These are phyloP conservation scores for Drosophila eugracilis DNA, from an alignment of 1,140 invertebrate genomes.

Conservation along the genomic window DNA sequence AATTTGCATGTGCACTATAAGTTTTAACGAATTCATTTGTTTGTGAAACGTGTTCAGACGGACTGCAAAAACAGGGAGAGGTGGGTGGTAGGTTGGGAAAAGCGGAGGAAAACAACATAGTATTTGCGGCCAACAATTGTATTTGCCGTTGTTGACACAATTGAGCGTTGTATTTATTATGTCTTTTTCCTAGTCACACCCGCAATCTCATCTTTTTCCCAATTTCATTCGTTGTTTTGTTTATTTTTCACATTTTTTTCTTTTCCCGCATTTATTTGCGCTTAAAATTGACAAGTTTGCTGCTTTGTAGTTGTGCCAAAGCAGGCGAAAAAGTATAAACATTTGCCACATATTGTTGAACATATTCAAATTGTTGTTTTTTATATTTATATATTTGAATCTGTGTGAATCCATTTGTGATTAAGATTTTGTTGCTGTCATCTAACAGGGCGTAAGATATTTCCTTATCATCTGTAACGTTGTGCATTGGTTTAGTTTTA, in stretches of 20 bases:
- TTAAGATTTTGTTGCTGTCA: conserved; percentile 11
- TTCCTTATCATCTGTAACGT: background rate
- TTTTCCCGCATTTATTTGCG: conserved; percentile 38
- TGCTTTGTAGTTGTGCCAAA: conserved; percentile 8
- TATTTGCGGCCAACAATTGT: conserved; percentile 42
- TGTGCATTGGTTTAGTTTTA: background rate
- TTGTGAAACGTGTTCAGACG: conserved; percentile 61
- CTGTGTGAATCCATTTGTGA: conserved; percentile 6
- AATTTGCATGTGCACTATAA: conserved; percentile 62
- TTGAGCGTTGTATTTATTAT: conserved; percentile 68
- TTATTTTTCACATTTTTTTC: conserved; percentile 29
- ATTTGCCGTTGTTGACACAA: conserved; percentile 69
- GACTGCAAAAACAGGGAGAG: conserved; percentile 1
- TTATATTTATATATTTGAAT: too few species aligned
- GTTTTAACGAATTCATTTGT: conserved; percentile 69
- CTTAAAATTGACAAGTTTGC: conserved; percentile 48
- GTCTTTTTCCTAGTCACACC: conserved; percentile 30
- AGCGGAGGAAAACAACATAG: background rate
- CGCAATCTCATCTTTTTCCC: conserved; percentile 1
- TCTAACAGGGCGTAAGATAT: conserved; percentile 12
- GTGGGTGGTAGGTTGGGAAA: background rate
- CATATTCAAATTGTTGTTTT: conserved; percentile 45
- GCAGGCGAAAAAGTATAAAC: conserved; percentile 37
- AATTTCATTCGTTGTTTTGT: conserved; percentile 22
- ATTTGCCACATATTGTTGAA: conserved; percentile 63